These are phyloP conservation scores for Acridotheres tristis DNA, from an alignment of 2,797 vertebrate genomes.

Conservation along the genomic window DNA sequence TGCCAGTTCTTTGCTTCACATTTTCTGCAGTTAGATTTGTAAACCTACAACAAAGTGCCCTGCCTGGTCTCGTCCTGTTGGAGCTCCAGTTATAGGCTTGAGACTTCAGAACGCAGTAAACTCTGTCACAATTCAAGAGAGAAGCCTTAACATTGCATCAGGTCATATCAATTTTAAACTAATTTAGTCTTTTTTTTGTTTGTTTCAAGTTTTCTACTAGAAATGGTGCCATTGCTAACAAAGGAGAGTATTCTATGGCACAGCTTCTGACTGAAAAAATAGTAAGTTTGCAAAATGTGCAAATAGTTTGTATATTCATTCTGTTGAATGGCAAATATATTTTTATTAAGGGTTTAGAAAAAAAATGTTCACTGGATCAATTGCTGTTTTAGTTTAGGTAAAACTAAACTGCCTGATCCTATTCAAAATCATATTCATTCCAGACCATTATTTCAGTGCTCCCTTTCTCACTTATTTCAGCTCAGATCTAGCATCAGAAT, in stretches of 20 bases:
- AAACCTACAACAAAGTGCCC: background rate
- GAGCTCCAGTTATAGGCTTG: background rate
- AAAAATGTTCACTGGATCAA: background rate
- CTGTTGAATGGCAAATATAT: conserved; percentile 41
- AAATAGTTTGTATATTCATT: conserved; percentile 39
- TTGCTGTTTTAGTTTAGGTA: background rate
- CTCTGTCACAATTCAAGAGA: background rate
- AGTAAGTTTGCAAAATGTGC: conserved; percentile 32
- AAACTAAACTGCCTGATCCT: conserved; percentile 5
- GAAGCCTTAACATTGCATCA: background rate
- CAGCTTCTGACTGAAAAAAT: background rate
- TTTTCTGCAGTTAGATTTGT: background rate
- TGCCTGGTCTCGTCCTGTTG: background rate
- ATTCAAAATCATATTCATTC: conserved; percentile 23
- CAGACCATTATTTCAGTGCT: background rate
- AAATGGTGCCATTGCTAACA: conserved; percentile 4
- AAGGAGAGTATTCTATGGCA: background rate
- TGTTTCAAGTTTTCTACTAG: background rate
- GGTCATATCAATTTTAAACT: background rate
- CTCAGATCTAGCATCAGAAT: background rate
- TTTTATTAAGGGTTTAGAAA: background rate
- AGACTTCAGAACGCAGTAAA: background rate
- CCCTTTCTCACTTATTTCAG: background rate
- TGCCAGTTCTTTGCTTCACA: background rate
- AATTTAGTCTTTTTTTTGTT: background rate